Evolutionary conservation across 2,113 vertebrate species (phyloP).

Genomic region (Notothenia rossii): DNA sequence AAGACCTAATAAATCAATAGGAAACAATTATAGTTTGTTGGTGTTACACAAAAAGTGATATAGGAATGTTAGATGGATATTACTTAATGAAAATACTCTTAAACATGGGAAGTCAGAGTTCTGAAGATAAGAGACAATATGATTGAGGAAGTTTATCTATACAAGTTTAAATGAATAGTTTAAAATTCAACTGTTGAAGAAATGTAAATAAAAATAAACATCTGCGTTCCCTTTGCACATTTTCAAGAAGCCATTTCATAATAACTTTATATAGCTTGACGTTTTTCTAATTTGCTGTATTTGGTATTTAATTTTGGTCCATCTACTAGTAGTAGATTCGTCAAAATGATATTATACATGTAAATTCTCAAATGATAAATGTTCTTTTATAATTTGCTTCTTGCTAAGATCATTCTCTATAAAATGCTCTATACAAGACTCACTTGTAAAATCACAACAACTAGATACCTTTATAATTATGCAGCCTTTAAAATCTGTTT

Average conservation of each 20-base stretch:
- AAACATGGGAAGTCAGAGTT: background rate
- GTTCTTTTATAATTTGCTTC: constrained; percentile 9
- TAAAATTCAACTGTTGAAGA: too few relatives aligned
- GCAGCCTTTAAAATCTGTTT: constrained; percentile 51
- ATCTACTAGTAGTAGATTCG: background rate
- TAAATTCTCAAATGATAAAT: background rate
- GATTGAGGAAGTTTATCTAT: too few relatives aligned
- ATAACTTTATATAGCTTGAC: background rate
- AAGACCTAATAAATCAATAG: background rate
- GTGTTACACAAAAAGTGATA: background rate
- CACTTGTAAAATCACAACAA: constrained; percentile 54
- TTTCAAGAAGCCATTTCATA: background rate
- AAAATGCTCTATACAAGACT: constrained; percentile 13
- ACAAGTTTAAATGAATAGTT: too few relatives aligned
- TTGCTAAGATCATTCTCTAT: constrained; percentile 16
- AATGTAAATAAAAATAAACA: background rate
- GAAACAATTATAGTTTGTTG: background rate
- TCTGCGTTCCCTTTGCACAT: background rate
- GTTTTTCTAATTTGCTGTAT: constrained; percentile 6
- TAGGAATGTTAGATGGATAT: background rate
- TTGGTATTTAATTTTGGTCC: background rate
- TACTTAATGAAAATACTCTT: background rate
- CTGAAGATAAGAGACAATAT: too few relatives aligned
- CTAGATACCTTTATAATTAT: constrained; percentile 37
- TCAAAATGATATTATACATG: background rate